Evolutionary conservation across 2,113 vertebrate genomes (phyloP).

Genomic region (Lophius piscatorius): DNA sequence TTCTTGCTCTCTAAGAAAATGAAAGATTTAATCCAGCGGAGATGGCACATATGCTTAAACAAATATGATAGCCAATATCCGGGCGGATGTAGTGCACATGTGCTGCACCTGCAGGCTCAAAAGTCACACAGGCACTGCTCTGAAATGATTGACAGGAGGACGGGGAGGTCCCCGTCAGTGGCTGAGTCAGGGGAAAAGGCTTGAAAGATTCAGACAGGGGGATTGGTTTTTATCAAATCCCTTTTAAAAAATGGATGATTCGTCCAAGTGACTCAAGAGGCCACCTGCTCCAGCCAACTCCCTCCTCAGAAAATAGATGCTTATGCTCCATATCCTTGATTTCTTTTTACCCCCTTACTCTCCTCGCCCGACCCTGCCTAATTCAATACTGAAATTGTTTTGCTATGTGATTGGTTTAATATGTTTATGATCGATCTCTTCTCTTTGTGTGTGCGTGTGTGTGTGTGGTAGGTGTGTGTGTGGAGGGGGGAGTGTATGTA

Average conservation of each 20-base stretch:
- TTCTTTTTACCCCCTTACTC: background rate
- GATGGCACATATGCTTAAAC: slow-evolving; percentile 25
- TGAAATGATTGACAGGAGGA: slow-evolving; percentile 52
- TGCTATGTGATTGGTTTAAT: slow-evolving; percentile 73
- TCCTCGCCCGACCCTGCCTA: slow-evolving; percentile 7
- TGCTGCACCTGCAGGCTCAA: background rate
- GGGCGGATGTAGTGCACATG: slow-evolving; percentile 19
- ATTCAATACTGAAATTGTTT: slow-evolving; percentile 70
- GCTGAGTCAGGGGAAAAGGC: slow-evolving; percentile 31
- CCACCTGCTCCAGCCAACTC: slow-evolving; percentile 30
- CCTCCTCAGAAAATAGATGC: slow-evolving; percentile 68
- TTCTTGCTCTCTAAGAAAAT: slow-evolving; percentile 39
- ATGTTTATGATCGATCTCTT: slow-evolving; percentile 62
- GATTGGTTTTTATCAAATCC: slow-evolving; percentile 63
- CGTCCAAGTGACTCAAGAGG: slow-evolving; percentile 62
- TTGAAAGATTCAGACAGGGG: slow-evolving; percentile 46
- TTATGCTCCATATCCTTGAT: slow-evolving; percentile 69
- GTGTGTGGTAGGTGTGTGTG: slow-evolving; percentile 15
- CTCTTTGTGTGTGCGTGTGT: slow-evolving; percentile 2
- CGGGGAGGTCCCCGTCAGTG: slow-evolving; percentile 19
- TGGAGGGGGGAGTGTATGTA: slow-evolving; percentile 6
- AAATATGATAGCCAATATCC: slow-evolving; percentile 36
- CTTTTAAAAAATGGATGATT: slow-evolving; percentile 76
- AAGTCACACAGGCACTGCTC: background rate
- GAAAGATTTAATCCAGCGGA: slow-evolving; percentile 53